Conservation (phyloP, 92 coral and sea anemone species). For the Epizoanthus rinbou region DNA sequence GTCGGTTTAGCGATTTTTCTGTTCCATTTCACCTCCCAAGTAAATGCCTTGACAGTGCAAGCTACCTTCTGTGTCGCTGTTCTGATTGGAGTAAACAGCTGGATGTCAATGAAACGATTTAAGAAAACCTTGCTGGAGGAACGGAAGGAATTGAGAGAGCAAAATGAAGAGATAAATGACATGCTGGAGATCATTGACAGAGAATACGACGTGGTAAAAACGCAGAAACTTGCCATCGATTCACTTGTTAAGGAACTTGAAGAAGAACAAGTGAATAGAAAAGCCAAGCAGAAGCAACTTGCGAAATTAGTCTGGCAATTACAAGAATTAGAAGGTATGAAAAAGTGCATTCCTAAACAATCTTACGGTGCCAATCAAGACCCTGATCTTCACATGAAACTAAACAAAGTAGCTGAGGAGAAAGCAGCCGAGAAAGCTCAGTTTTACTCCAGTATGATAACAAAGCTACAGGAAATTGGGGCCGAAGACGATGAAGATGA, state of each 20-base stretch:
- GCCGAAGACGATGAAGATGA: conserved; percentile 62
- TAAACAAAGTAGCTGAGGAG: conserved; percentile 61
- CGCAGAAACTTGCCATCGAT: conserved; percentile 85
- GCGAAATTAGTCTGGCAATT: conserved; percentile 83
- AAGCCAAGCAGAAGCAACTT: conserved; percentile 65
- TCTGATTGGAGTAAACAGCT: conserved; percentile 62
- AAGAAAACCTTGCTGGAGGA: conserved; percentile 66
- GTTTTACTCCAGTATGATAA: conserved; percentile 65
- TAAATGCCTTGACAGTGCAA: conserved; percentile 59
- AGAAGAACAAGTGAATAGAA: conserved; percentile 77
- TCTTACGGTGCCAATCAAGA: conserved; percentile 31
- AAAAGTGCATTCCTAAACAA: conserved; percentile 64
- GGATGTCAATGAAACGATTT: conserved; percentile 58
- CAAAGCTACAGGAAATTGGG: conserved; percentile 63
- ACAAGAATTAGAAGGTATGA: conserved; percentile 86
- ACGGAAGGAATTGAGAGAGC: conserved; percentile 64
- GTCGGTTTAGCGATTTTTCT: conserved; percentile 58
- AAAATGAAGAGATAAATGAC: conserved; percentile 81
- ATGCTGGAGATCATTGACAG: conserved; percentile 74
- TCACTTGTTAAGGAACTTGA: conserved; percentile 80
- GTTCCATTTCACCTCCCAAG: conserved; percentile 53
- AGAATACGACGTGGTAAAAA: conserved; percentile 80
- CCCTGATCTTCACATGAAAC: conserved; percentile 53
- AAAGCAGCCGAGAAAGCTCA: conserved; percentile 70
- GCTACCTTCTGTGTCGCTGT: conserved; percentile 35